Percentiles rank a stretch among this genome's conserved stretches.
Evolutionary conservation across 2,797 vertebrate genomes (phyloP).

Genomic region (Gallinago nigripennis): DNA sequence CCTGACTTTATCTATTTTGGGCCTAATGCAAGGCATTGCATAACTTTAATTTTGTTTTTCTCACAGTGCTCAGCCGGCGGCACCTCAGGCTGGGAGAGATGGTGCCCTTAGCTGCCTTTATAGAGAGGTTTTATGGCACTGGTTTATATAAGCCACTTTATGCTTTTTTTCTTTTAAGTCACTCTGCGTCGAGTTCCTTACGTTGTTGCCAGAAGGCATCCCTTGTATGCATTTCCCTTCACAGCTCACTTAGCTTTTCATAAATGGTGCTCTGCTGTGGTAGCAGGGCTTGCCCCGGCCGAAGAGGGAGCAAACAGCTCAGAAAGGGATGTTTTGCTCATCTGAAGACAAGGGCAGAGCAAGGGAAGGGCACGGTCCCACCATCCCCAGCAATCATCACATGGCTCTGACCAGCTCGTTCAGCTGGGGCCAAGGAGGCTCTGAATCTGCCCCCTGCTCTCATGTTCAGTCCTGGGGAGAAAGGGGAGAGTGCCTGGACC

Average conservation of each 20-base stretch:
- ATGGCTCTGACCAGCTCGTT: accelerated
- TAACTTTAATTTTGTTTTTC: conserved; percentile 22
- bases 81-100: not conserved
- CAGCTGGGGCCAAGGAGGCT: not conserved
- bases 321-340: not conserved
- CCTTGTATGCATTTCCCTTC: not conserved
- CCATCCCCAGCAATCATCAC: not conserved
- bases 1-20: not conserved
- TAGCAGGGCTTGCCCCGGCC: not conserved
- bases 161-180: not conserved
- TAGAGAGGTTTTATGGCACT: not conserved
- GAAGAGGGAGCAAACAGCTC: not conserved
- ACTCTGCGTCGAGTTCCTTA: not conserved
- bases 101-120: not conserved
- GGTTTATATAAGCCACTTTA: conserved; percentile 36
- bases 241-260: not conserved
- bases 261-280: not conserved
- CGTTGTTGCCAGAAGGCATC: not conserved
- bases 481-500: not conserved
- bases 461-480: not conserved
- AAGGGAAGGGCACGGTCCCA: not conserved
- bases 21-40: not conserved
- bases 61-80: not conserved
- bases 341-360: not conserved
- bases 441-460: accelerated